A percentile compares a stretch with the other conserved stretches of the same genome.
Conservation (phyloP, 2,797 vertebrate species). For the Enteromius treurensis region DNA sequence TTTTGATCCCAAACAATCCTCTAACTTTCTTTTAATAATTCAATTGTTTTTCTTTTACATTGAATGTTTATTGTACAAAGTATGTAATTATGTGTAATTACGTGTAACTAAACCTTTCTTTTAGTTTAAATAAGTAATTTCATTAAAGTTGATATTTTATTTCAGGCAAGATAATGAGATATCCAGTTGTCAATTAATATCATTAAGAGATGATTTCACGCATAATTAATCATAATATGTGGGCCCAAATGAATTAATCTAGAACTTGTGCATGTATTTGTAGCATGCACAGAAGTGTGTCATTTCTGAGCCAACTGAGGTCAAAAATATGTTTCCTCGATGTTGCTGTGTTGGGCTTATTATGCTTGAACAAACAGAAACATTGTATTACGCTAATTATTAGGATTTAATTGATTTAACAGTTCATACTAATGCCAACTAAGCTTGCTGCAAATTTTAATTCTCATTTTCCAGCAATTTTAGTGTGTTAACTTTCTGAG, state of each 20-base stretch:
- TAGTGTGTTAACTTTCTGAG: background rate
- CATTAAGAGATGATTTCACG: slow-evolving; percentile 1
- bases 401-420: no score
- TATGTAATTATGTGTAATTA: background rate
- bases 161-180: slow-evolving; percentile 18
- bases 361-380: no score
- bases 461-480: background rate
- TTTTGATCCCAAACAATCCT: background rate
- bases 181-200: slow-evolving; percentile 18
- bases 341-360: no score
- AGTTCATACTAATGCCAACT: no score
- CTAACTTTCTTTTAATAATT: background rate
- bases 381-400: no score
- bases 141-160: background rate
- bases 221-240: slow-evolving; percentile 12
- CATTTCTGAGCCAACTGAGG: no score
- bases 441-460: background rate
- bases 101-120: background rate
- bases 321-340: no score
- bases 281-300: background rate
- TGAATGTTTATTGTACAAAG: background rate
- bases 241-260: background rate
- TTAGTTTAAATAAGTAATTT: background rate
- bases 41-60: background rate
- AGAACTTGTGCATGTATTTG: slow-evolving; percentile 1